Base-by-base conservation (phyloP, 2,888 invertebrate species). In the Cynaeus angustus region DNA sequence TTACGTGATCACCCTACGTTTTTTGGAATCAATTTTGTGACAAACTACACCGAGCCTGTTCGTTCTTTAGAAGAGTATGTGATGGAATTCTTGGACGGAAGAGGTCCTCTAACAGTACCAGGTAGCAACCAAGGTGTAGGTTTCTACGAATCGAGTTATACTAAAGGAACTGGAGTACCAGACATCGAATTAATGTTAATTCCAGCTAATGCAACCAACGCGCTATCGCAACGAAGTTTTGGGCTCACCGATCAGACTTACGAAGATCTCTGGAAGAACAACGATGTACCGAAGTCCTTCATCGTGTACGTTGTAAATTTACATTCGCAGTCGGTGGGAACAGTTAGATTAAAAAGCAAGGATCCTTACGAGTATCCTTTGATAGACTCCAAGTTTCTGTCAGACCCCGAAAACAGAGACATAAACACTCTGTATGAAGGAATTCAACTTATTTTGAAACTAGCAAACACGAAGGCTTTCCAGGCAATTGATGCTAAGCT, bases 401-500 rank as follows among this genome's bases (percentile, higher is more conserved):
- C 48, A 41, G 62, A 62, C 48, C 14, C 30, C 1, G 28, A 67
- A 52, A 67, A 67, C n/a, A 16, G 14, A 61, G 89, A 86, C 80
- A 87, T 88, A 0, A 84, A 86, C 1, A 85, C 83, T 0, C 79
- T 89, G 13, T 86, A 88, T 0, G 88, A 88, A 74, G 88, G 87
- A 4, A 83, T 84, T 0, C 82, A 85, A 64, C 77, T 84, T 55
- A 83, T 83, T 0, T 58, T 84, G 45, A 64, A 73, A 70, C 80
- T 88, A 50, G 85, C 86, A 68, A 84, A 87, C 72, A 86, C 88
- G 0, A 82, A 84, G 41, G 86, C 87, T 0, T 88, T 88, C 76
- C 82, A 84, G 66, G 86, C 86, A 72, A 87, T 87, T 58, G 86
- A 86, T 6, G 86, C 88, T 0, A 82, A 86, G 30, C 37, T 66